A percentile compares a stretch with the other conserved stretches of the same genome.
Evolutionary conservation across 2,113 vertebrate genomes (phyloP).

Genomic region (Excalfactoria chinensis): DNA sequence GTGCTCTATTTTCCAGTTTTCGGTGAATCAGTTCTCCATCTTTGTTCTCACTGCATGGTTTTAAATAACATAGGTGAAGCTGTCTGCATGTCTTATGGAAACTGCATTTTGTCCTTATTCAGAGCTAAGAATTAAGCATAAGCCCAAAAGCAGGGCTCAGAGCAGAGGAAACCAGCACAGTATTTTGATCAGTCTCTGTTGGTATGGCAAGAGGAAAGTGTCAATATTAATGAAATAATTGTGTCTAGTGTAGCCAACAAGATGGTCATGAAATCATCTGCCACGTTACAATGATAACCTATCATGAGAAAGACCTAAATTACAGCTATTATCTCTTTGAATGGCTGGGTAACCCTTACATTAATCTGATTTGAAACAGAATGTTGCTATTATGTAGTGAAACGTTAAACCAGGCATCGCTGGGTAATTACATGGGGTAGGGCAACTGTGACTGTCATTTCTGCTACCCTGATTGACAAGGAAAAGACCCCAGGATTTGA

Average conservation of each 20-base stretch:
- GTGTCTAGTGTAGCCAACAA: constrained; percentile 38
- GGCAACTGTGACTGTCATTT: constrained; percentile 2
- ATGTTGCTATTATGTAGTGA: constrained; percentile 33
- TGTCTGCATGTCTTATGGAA: background rate
- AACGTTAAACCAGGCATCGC: constrained; percentile 44
- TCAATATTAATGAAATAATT: constrained; percentile 58
- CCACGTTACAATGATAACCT: background rate
- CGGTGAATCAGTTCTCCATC: background rate
- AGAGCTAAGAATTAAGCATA: background rate
- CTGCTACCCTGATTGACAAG: constrained; percentile 27
- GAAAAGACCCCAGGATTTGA: constrained; percentile 51
- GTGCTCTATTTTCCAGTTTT: background rate
- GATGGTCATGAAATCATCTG: constrained; percentile 31
- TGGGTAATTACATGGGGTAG: constrained; percentile 21
- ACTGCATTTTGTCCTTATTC: background rate
- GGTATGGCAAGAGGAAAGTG: constrained; percentile 36
- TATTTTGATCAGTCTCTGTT: constrained; percentile 54
- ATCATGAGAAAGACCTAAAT: constrained; percentile 48
- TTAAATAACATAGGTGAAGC: background rate
- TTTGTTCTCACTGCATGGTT: background rate
- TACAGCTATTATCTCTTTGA: constrained; percentile 63
- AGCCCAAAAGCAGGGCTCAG: background rate
- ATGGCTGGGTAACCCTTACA: constrained; percentile 51
- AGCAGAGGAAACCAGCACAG: constrained; percentile 12
- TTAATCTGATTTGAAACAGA: constrained; percentile 55